These are phyloP conservation scores for Stenotaenia linearis DNA, from an alignment of 2,888 invertebrate genomes.

Conservation along the genomic window DNA sequence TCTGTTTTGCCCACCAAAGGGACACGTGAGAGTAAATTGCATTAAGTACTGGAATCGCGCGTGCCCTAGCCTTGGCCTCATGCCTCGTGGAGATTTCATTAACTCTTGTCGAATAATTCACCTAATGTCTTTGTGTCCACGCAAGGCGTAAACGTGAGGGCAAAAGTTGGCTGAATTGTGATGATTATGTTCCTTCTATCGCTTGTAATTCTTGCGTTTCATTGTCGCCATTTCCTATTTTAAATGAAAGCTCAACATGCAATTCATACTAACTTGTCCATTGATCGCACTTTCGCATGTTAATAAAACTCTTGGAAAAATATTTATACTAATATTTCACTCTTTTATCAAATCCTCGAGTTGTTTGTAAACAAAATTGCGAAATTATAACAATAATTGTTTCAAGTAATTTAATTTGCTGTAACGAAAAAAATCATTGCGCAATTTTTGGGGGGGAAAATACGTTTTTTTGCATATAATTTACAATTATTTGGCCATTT, in stretches of 20 bases:
- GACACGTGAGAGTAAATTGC: not conserved
- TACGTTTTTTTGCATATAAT: too few relatives aligned
- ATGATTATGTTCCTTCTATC: not conserved
- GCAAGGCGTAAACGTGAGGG: not conserved
- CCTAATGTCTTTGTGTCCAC: not conserved
- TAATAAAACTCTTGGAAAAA: too few relatives aligned
- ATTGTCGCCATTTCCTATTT: not conserved
- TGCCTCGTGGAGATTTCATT: not conserved
- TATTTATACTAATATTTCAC: too few relatives aligned
- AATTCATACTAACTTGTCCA: not conserved
- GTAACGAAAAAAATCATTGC: too few relatives aligned
- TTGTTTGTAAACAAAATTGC: too few relatives aligned
- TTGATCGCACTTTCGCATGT: not conserved
- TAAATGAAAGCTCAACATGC: too few relatives aligned
- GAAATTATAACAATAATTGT: too few relatives aligned
- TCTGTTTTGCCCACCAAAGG: not conserved
- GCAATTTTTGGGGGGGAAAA: too few relatives aligned
- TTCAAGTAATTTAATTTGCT: too few relatives aligned
- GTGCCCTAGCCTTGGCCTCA: not conserved
- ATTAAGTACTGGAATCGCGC: not conserved
- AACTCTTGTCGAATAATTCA: not conserved
- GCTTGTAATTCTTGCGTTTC: not conserved
- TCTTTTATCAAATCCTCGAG: too few relatives aligned
- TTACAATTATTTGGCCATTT: too few relatives aligned
- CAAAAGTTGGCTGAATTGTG: not conserved